These are phyloP conservation scores for Cyrtonyx montezumae DNA, from an alignment of 2,113 vertebrate genomes.

Conservation along the genomic window DNA sequence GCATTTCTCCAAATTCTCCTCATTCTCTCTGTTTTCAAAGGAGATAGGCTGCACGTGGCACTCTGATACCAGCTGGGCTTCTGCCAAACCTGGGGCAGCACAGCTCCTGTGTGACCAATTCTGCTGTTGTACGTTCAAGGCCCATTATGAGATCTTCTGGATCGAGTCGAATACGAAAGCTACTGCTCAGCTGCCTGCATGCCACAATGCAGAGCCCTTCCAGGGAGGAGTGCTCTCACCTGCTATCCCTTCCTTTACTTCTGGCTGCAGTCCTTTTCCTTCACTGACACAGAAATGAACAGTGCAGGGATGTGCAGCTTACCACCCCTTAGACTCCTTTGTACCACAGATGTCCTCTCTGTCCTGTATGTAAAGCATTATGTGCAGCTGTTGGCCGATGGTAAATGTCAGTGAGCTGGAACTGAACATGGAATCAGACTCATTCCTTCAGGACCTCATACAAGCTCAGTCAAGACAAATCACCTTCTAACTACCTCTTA, in stretches of 20 bases:
- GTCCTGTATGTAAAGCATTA: background rate
- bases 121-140: background rate
- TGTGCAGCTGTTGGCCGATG: background rate
- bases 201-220: background rate
- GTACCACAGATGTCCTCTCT: background rate
- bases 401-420: background rate
- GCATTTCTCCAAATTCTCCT: background rate
- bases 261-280: background rate
- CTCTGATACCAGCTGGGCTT: background rate
- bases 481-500: background rate
- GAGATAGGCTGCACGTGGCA: background rate
- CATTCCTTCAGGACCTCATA: background rate
- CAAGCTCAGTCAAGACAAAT: background rate
- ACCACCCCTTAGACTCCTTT: background rate
- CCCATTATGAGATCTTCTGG: background rate
- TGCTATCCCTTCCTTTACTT: background rate
- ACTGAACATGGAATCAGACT: background rate
- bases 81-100: background rate
- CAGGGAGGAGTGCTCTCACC: background rate
- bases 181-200: background rate
- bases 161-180: background rate
- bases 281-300: background rate
- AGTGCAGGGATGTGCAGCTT: background rate
- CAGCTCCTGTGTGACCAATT: background rate
- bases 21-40: rapidly evolving